A percentile compares a stretch with the other conserved stretches of the same genome.
phyloP scores from a whole-genome alignment of 2,113 vertebrate species.

The Spea bombifrons region DNA sequence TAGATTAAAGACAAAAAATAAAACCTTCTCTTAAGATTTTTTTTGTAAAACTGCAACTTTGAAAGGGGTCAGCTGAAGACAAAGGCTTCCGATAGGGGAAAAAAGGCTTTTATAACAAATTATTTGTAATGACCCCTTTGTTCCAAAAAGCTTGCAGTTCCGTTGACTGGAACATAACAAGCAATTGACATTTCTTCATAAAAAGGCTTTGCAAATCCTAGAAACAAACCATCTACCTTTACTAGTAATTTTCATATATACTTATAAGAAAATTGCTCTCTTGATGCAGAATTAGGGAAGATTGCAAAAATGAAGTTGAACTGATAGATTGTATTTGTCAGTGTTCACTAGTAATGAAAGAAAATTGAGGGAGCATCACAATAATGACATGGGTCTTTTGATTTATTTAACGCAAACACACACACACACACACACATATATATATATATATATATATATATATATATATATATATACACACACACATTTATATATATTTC shows the following conservation, averaged over 20 bases:
- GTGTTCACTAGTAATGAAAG: slow-evolving; percentile 43
- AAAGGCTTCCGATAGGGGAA: slow-evolving; percentile 78
- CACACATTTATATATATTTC: too few species aligned
- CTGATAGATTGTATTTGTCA: slow-evolving; percentile 32
- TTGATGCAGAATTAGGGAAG: slow-evolving; percentile 30
- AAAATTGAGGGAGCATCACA: slow-evolving; percentile 37
- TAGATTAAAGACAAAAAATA: slow-evolving; percentile 88
- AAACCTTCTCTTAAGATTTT: slow-evolving; percentile 68
- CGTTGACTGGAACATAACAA: slow-evolving; percentile 69
- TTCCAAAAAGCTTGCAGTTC: slow-evolving; percentile 76
- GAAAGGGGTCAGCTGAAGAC: slow-evolving; percentile 89
- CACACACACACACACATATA: too few species aligned
- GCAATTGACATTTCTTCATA: slow-evolving; percentile 67
- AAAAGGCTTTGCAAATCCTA: slow-evolving; percentile 70
- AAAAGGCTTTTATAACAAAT: slow-evolving; percentile 92
- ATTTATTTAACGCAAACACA: slow-evolving; percentile 7
- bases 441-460: too few species aligned
- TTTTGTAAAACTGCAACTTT: slow-evolving; percentile 77
- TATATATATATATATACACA: too few species aligned
- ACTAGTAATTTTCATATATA: slow-evolving; percentile 74
- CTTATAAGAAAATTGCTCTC: slow-evolving; percentile 59
- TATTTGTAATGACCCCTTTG: slow-evolving; percentile 96
- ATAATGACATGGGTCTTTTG: slow-evolving; percentile 34
- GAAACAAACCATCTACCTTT: slow-evolving; percentile 61
- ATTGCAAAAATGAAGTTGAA: slow-evolving; percentile 45